Base-by-base conservation (phyloP, 2,113 vertebrate genomes). In the Corapipo altera region DNA sequence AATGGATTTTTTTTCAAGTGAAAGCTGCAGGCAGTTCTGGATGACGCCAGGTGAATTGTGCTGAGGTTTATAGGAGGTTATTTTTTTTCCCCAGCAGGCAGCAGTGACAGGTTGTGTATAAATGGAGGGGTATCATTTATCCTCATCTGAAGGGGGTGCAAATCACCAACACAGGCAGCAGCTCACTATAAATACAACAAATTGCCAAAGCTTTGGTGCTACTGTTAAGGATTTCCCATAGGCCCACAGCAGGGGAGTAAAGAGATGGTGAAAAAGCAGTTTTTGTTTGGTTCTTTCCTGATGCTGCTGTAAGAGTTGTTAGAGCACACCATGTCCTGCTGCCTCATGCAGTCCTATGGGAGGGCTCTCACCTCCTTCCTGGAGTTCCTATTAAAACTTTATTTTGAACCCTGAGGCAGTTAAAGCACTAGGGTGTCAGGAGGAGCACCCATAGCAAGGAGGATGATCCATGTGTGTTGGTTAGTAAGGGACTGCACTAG, bases 61-160 rank as follows among this genome's bases (percentile, higher is more conserved):
- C 55, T 85, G 91, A 78, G 72, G 46, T 91, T 95, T 96, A 94
- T 85, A 94, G 93, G 78, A 91, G 66, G 78, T 91, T 62, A 12
- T 30, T 81, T 48, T 81, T 81, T 71, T 59, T 1, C 14, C 52
- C 52, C 77, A 85, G 81, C 51, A 75, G 74, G 80, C 92, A 91
- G 82, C 71, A 66, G 59, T 86, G 90, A 87, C 83, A 93, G 72
- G 83, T 83, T 92, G 77, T 72, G 59, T 89, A 26, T 89, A 94
- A 92, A 92, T 82, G 55, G 61, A 89, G 55, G 55, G 70, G 39
- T 86, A 76, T 93, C 37, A 55, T 95, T 96, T 95, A 89, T 92
- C 74, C 75, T 94, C 58, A 78, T 93, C 76, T 67, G 79, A 95
- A 94, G 39, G 70, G 93, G 46, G 75, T 84, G 74, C 89, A 91